Evolutionary conservation across 1,140 invertebrate species (phyloP).

Genomic region (Gerris buenoi): DNA sequence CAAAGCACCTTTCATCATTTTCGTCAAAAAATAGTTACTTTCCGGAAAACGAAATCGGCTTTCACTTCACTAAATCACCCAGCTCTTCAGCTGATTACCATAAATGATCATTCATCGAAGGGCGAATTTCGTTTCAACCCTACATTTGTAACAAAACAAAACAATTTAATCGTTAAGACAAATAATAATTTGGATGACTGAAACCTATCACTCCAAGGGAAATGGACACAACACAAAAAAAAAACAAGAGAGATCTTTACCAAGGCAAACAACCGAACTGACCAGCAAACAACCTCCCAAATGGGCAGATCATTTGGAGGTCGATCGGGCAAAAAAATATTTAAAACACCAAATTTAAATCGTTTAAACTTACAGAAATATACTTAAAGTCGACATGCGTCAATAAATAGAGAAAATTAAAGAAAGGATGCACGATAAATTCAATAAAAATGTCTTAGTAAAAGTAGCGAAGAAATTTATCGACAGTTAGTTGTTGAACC

Average conservation of each 20-base stretch:
- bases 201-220: too few species aligned
- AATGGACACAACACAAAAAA: background rate
- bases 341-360: too few species aligned
- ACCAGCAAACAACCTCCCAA: too few species aligned
- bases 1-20: slow-evolving; percentile 55
- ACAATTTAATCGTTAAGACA: background rate
- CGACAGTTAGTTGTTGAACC: background rate
- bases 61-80: slow-evolving; percentile 9
- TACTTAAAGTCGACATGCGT: background rate
- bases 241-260: background rate
- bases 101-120: background rate
- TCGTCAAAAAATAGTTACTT: background rate
- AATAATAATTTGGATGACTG: background rate
- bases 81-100: slow-evolving; percentile 11
- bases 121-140: slow-evolving; percentile 5
- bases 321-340: too few species aligned
- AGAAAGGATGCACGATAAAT: background rate
- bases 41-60: slow-evolving; percentile 5
- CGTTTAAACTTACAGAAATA: background rate
- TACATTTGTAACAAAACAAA: background rate
- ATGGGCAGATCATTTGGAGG: too few species aligned
- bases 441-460: background rate
- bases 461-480: background rate
- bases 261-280: background rate
- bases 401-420: background rate